Conservation (phyloP, 2,888 invertebrate genomes). For the Oegoconia quadripuncta region DNA sequence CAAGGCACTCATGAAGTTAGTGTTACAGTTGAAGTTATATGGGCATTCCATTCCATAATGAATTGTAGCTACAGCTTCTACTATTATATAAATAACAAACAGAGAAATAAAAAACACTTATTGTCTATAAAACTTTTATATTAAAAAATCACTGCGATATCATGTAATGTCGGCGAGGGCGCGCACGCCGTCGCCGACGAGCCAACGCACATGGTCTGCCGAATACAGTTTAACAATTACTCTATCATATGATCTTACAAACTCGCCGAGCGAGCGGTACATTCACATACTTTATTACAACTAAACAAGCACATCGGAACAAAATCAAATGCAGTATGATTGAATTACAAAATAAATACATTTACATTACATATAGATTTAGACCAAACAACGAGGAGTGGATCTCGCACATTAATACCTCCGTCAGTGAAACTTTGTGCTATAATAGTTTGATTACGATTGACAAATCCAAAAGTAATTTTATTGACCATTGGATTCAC, state of each 20-base stretch:
- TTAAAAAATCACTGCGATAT: constrained; percentile 73
- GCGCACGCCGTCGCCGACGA: constrained; percentile 27
- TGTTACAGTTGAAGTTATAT: too few species aligned
- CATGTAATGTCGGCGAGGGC: constrained; percentile 45
- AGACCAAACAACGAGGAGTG: too few species aligned
- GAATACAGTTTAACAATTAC: constrained; percentile 60
- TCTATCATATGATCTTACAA: constrained; percentile 49
- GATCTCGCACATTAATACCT: too few species aligned
- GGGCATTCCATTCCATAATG: too few species aligned
- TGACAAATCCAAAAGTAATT: too few species aligned
- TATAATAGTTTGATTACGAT: too few species aligned
- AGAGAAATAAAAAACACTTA: constrained; percentile 35
- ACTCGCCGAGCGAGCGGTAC: constrained; percentile 41
- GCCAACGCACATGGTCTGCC: constrained; percentile 47
- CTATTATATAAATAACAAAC: background rate
- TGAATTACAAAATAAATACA: constrained; percentile 67
- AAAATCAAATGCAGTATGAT: constrained; percentile 56
- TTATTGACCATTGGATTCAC: too few species aligned
- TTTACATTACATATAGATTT: constrained; percentile 45
- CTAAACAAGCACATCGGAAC: constrained; percentile 64
- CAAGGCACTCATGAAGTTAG: too few species aligned
- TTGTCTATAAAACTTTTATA: constrained; percentile 76
- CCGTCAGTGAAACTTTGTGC: too few species aligned
- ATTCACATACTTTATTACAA: constrained; percentile 55
- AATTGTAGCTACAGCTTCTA: too few species aligned